Conservation (phyloP, 1,140 invertebrate genomes). For the Halictus rubicundus region DNA sequence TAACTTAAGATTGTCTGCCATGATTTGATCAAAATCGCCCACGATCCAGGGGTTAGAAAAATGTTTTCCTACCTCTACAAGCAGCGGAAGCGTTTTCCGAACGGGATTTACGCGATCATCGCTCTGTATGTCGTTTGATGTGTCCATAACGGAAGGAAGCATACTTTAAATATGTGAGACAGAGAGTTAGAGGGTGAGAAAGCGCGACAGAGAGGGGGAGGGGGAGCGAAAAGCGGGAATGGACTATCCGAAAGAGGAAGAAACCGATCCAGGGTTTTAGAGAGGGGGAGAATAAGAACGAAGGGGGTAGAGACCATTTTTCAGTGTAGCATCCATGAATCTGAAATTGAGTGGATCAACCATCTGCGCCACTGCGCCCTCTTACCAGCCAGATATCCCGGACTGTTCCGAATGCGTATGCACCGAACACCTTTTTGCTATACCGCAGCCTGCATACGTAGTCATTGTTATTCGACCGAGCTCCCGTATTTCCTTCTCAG, state of each 20-base stretch:
- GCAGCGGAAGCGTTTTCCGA: too few species aligned
- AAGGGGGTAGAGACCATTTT: conserved; percentile 63
- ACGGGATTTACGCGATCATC: too few species aligned
- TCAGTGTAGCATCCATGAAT: conserved; percentile 69
- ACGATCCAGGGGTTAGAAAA: too few species aligned
- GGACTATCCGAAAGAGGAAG: conserved; percentile 22
- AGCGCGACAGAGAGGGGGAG: background rate
- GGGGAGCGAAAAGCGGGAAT: background rate
- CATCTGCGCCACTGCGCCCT: conserved; percentile 58
- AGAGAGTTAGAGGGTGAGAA: background rate
- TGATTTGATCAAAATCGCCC: too few species aligned
- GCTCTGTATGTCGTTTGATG: background rate
- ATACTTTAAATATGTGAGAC: conserved; percentile 1
- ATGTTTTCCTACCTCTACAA: too few species aligned
- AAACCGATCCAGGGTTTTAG: background rate
- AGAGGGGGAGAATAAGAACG: conserved; percentile 9
- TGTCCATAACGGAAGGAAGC: background rate
- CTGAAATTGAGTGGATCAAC: conserved; percentile 69
- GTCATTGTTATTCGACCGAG: background rate
- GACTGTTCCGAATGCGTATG: conserved; percentile 29
- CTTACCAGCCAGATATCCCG: conserved; percentile 42
- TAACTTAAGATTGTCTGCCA: too few species aligned
- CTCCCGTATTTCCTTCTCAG: background rate
- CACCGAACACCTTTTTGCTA: conserved; percentile 4
- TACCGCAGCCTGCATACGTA: conserved; percentile 21